These are phyloP conservation scores for Epinephelus malabaricus DNA, from an alignment of 2,797 vertebrate species.

Conservation along the genomic window DNA sequence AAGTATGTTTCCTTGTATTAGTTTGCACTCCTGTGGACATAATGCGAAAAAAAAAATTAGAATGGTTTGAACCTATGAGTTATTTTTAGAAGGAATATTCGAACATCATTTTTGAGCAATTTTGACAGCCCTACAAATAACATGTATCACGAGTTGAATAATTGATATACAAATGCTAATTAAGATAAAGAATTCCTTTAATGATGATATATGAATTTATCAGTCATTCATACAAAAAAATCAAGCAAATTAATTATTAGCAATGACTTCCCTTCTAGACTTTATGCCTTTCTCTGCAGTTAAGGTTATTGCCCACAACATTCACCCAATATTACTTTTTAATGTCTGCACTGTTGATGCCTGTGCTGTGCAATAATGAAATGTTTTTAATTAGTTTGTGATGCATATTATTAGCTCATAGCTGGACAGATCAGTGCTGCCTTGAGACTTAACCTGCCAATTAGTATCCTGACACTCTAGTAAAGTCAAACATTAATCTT, in stretches of 20 bases:
- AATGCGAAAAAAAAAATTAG: too few species aligned
- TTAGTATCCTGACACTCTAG: conserved; percentile 47
- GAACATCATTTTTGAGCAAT: too few species aligned
- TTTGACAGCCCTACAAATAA: too few species aligned
- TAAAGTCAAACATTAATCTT: conserved; percentile 40
- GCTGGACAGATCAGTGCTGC: conserved; percentile 45
- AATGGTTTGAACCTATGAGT: too few species aligned
- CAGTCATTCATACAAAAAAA: neutral
- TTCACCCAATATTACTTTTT: conserved; percentile 24
- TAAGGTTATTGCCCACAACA: neutral
- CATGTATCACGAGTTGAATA: too few species aligned
- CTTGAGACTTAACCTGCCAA: conserved; percentile 55
- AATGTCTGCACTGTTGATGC: conserved; percentile 44
- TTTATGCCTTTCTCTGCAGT: neutral
- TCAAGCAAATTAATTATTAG: neutral
- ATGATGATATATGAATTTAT: neutral
- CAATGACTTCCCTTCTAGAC: neutral
- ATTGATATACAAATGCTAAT: too few species aligned
- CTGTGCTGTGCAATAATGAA: conserved; percentile 44
- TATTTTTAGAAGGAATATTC: too few species aligned
- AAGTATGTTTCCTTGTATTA: too few species aligned
- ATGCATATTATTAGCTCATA: conserved; percentile 43
- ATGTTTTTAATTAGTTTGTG: conserved; percentile 66
- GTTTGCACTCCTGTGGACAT: too few species aligned
- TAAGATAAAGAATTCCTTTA: too few species aligned